Evolutionary conservation across 2,797 vertebrate species (phyloP), one percentile per base, ranked within the genome.

Genomic region (Pitangus sulphuratus): DNA sequence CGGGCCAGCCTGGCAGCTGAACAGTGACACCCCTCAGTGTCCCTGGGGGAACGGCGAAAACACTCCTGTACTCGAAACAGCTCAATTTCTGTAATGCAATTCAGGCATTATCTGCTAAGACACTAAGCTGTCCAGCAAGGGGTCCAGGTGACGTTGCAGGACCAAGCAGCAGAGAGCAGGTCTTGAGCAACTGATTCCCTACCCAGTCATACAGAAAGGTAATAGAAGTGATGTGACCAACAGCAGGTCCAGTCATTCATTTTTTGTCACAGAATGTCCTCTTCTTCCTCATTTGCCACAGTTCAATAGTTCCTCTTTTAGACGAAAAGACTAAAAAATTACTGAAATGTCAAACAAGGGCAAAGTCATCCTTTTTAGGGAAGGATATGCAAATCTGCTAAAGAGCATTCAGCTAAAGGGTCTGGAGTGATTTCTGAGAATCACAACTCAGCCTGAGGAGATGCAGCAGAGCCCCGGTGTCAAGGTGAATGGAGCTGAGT

Each of bases 261-360:
- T 53, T 88, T 74, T 50, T 72, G 69, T 51, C 74, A 90, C 84
- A 75, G 71, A 85, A 74, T 8, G 21, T 82, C 37, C 51, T 91
- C 68, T 65, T 90, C 85, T 90, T 96, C 89, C 89, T 96, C 0
- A 35, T 95, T 92, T 60, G 66, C 60, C 51, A 57, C 88, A 45
- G 51, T 84, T 69, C 53, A 74, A 62, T 33, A 93, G 95, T 97
- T 97, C 97, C 95, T 92, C 96, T 96, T 96, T 97, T 56, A 90
- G 57, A 75, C 42, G 2, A 90, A 84, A 65, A 89, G 69, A 50
- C 84, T 74, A 70, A 94, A 82, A 93, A 88, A 79, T 83, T 76
- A 96, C 58, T 95, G 80, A 92, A 93, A 69, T 89, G 85, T 89
- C 91, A 91, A 94, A 83, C 42, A 77, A 92, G 93, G 94, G 79